Evolutionary conservation across 2,888 invertebrate species (phyloP).

Genomic region (Frankliniella fusca): DNA sequence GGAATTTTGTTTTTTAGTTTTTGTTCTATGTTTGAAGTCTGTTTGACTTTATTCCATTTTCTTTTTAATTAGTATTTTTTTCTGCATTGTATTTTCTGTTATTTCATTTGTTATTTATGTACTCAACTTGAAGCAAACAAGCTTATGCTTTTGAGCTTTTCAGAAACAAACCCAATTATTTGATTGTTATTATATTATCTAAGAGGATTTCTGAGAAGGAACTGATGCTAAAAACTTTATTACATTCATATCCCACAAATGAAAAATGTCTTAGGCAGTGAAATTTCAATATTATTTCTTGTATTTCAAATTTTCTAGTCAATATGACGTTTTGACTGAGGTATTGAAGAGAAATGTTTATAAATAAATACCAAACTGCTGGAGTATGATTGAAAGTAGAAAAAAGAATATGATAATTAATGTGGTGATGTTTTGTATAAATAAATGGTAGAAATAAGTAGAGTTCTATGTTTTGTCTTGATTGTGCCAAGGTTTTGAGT

Average conservation of each 20-base stretch:
- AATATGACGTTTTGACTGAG: neutral
- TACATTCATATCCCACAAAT: neutral
- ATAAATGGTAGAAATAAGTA: neutral
- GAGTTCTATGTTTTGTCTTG: neutral
- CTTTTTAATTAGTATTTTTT: neutral
- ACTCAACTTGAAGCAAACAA: no score
- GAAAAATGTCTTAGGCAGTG: neutral
- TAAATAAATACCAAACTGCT: neutral
- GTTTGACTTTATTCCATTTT: neutral
- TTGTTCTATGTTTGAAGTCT: neutral
- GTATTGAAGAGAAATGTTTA: neutral
- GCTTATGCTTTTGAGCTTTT: no score
- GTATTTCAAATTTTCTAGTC: slow-evolving; percentile 1
- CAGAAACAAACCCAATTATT: no score
- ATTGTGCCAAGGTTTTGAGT: neutral
- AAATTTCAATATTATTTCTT: neutral
- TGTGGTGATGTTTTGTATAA: neutral
- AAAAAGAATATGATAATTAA: no score
- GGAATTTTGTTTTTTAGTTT: neutral
- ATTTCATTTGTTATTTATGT: no score
- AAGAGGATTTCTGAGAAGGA: neutral
- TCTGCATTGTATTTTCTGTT: neutral
- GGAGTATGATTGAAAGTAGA: no score
- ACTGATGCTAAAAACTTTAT: neutral
- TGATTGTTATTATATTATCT: neutral